Percentiles rank a stretch among this genome's conserved stretches.
These are phyloP conservation scores for Triops cancriformis DNA, from an alignment of 1,140 invertebrate species.

Conservation along the genomic window DNA sequence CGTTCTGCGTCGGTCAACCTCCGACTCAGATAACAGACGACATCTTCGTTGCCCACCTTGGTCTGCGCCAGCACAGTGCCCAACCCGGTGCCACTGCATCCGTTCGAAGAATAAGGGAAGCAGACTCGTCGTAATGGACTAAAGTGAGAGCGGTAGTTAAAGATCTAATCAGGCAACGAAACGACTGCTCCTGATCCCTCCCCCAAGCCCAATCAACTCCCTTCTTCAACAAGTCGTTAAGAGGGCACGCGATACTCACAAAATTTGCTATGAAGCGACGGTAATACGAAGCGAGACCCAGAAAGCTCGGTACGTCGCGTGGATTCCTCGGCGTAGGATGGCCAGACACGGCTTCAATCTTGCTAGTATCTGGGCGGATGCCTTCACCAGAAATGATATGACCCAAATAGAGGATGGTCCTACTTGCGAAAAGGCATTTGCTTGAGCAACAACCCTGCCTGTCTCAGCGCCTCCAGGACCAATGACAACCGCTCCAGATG, in stretches of 20 bases:
- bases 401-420: conserved; percentile 19
- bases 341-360: conserved; percentile 30
- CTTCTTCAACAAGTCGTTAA: neutral
- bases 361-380: conserved; percentile 25
- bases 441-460: too few species aligned
- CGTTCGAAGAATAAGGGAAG: conserved; percentile 31
- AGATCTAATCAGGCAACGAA: neutral
- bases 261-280: conserved; percentile 14
- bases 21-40: conserved; percentile 42
- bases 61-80: conserved; percentile 38
- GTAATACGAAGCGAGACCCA: conserved; percentile 10
- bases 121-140: neutral
- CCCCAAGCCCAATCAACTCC: neutral
- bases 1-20: conserved; percentile 35
- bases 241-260: neutral
- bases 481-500: too few species aligned
- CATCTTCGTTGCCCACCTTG: conserved; percentile 32
- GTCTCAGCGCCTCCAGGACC: too few species aligned
- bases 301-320: neutral
- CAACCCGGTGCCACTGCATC: conserved; percentile 37
- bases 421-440: conserved; percentile 19
- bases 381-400: conserved; percentile 20
- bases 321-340: conserved; percentile 32
- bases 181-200: neutral
- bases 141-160: neutral